Conservation (phyloP, 2,113 vertebrate genomes). For the Callocephalon fimbriatum region DNA sequence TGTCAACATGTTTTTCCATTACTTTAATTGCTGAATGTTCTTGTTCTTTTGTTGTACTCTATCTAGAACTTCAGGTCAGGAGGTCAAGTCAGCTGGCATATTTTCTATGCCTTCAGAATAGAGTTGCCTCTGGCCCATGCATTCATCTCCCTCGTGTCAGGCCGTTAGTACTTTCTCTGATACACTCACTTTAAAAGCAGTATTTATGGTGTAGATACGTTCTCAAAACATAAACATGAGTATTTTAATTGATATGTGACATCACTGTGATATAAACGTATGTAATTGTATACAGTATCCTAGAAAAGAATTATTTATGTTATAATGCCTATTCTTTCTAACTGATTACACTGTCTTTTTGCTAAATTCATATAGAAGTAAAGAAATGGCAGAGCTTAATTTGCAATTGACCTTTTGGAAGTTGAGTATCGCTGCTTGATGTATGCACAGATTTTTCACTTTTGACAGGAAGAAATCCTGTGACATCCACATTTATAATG, state of each 20-base stretch:
- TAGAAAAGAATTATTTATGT: not conserved
- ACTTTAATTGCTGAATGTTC: constrained; percentile 36
- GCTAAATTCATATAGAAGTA: not conserved
- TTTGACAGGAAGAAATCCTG: not conserved
- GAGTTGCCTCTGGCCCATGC: not conserved
- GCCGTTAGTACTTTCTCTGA: not conserved
- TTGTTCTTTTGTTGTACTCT: constrained; percentile 4
- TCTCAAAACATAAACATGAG: constrained; percentile 3
- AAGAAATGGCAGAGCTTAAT: not conserved
- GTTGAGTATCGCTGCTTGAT: not conserved
- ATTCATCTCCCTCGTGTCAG: not conserved
- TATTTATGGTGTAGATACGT: not conserved
- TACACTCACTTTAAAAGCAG: not conserved
- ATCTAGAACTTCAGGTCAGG: constrained; percentile 33
- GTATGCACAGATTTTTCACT: not conserved
- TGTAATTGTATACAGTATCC: not conserved
- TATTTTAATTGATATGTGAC: not conserved
- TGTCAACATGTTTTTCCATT: not conserved
- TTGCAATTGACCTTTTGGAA: not conserved
- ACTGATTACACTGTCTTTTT: not conserved
- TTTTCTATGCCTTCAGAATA: not conserved
- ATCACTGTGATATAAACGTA: not conserved
- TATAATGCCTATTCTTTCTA: not conserved
- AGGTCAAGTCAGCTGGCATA: constrained; percentile 13
- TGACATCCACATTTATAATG: not conserved